Evolutionary conservation across 2,113 vertebrate species (phyloP), one percentile per base, ranked within the genome.

Genomic region (Corythornis vintsioides): DNA sequence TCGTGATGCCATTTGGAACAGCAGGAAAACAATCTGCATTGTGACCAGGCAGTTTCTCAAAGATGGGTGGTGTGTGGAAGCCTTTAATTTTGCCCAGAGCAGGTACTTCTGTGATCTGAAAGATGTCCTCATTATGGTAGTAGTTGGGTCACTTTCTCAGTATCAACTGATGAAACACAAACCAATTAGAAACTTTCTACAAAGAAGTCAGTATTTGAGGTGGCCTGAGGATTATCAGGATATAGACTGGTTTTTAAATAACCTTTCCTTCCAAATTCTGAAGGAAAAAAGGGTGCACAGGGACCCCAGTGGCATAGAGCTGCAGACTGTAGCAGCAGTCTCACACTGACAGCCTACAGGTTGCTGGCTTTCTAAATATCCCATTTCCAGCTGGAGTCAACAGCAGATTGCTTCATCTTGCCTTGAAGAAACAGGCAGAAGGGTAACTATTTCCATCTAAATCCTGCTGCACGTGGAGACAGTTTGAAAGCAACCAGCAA

Each of bases 141-240:
- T 99, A 42, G 98, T 98, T 4, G 99, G 98, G 7, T 98, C 98
- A 52, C 97, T 99, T 91, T 97, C 98, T 35, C 98, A 96, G 6
- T 99, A 98, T 96, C 98, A 98, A 53, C 93, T 99, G 71, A 98
- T 98, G 98, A 99, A 96, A 88, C 98, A 97, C 50, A 92, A 97
- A 35, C 90, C 97, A 4, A 81, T 99, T 76, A 72, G 97, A 75
- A 94, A 95, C 3, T 99, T 98, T 31, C 89, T 98, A 31, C 97
- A 96, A 96, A 98, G 94, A 74, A 97, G 92, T 48, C 96, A 29
- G 6, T 99, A 98, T 86, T 82, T 99, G 43, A 66, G 43, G 52
- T 99, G 99, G 98, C 99, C 99, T 1, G 98, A 99, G 86, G 99
- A 99, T 80, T 96, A 96, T 42, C 98, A 99, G 95, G 99, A 99